phyloP scores from a whole-genome alignment of 2,888 invertebrate genomes.

The Anodontia alba region DNA sequence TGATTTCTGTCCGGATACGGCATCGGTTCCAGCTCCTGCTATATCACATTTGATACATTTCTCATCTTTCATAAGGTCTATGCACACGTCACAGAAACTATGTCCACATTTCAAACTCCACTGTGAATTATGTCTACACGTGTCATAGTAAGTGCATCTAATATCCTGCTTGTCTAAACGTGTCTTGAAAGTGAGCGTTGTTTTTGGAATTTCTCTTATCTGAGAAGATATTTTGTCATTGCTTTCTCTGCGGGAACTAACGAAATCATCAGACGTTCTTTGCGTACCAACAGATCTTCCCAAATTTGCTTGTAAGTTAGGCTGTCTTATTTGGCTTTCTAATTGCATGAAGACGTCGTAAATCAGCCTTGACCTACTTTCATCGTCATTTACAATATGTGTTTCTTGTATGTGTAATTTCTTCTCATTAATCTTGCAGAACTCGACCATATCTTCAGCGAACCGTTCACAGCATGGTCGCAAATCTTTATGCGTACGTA shows the following conservation, averaged over 20 bases:
- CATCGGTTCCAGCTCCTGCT: not conserved
- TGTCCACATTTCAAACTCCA: conserved; percentile 32
- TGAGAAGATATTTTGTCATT: not conserved
- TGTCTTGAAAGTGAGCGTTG: not conserved
- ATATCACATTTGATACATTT: not conserved
- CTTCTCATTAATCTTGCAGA: not conserved
- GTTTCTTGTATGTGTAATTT: conserved; percentile 31
- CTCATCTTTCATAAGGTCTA: not conserved
- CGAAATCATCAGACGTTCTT: not conserved
- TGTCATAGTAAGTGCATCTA: not conserved
- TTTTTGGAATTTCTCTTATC: not conserved
- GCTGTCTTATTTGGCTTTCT: not conserved
- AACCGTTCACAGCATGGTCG: not conserved
- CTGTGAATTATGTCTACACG: not conserved
- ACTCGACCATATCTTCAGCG: not conserved
- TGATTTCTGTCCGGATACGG: not conserved
- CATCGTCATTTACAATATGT: conserved; percentile 49
- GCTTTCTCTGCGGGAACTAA: not conserved
- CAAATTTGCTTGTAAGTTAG: not conserved
- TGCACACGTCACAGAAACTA: conserved; percentile 29
- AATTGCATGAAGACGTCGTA: not conserved
- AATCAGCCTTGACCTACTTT: not conserved
- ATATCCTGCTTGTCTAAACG: not conserved
- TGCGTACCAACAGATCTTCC: not conserved
- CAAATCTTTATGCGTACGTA: not conserved